Evolutionary conservation across 2,888 invertebrate species (phyloP), one percentile per base, ranked within the genome.

Genomic region (Fragum fragum): DNA sequence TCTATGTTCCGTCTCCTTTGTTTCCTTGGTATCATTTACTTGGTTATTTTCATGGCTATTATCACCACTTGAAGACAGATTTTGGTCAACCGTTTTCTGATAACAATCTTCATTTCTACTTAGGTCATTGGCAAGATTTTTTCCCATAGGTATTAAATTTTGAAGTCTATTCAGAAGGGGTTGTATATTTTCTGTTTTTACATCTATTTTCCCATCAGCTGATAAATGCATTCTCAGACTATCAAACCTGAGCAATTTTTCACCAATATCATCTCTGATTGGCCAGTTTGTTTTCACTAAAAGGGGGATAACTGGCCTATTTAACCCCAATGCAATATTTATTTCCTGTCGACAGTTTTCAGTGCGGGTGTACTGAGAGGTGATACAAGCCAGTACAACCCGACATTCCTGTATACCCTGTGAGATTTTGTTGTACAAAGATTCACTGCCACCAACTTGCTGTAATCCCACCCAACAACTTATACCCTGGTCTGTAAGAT

Each of bases 401-500:
- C 85, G 76, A 57, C 90, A 88, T 57, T 87, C 83, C 26, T 90
- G 83, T 16, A 91, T 72, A 1, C 93, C 93, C 26, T 83, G 75
- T 78, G 92, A 91, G 23, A 93, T 93, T 76, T 92, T 92, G 81
- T 92, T 92, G 79, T 90, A 93, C 23, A 93, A 86, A 0, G 92
- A 93, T 79, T 93, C 93, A 47, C 93, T 93, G 1, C 93, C 93
- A 11, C 91, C 92, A 92, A 93, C 93, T 80, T 93, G 93, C 66
- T 89, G 86, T 26, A 93, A 92, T 73, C 93, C 93, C 86, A 93
- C 84, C 93, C 93, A 93, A 77, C 92, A 92, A 23, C 73, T 73
- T 42, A 87, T 90, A 7, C 92, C 93, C 7, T 90, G 66, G 21
- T 76, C 66, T 1, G 86, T 88, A 28, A 93, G 85, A n/a, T 84